These are phyloP conservation scores for Macroglossus sobrinus DNA, from an alignment of 2,113 vertebrate species.

Conservation along the genomic window DNA sequence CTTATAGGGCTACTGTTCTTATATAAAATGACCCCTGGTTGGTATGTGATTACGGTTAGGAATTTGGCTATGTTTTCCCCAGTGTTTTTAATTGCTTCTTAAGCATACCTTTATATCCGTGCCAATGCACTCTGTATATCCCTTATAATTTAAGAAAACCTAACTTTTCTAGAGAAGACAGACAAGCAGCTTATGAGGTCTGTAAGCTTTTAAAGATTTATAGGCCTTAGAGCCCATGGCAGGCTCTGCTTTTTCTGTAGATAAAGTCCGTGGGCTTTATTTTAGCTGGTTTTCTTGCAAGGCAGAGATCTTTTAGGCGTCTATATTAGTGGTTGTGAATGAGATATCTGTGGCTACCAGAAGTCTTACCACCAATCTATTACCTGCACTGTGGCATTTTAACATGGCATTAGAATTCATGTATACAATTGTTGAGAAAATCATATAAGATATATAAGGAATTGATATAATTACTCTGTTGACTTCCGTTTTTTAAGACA, in stretches of 20 bases:
- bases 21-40: background rate
- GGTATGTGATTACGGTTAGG: background rate
- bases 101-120: background rate
- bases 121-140: background rate
- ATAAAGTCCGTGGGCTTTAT: background rate
- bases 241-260: background rate
- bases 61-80: background rate
- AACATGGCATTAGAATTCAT: background rate
- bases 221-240: background rate
- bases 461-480: background rate
- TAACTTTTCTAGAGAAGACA: constrained; percentile 12
- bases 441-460: background rate
- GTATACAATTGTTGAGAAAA: background rate
- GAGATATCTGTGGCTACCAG: background rate
- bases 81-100: background rate
- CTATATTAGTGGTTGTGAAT: background rate
- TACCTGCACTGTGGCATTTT: constrained; percentile 2
- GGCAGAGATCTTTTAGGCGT: background rate
- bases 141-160: constrained; percentile 6
- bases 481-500: background rate
- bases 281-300: background rate
- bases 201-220: background rate
- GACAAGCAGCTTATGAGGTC: background rate
- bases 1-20: background rate
- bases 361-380: background rate